Base-by-base conservation (phyloP, 2,888 invertebrate genomes). In the Alentia gelatinosa region DNA sequence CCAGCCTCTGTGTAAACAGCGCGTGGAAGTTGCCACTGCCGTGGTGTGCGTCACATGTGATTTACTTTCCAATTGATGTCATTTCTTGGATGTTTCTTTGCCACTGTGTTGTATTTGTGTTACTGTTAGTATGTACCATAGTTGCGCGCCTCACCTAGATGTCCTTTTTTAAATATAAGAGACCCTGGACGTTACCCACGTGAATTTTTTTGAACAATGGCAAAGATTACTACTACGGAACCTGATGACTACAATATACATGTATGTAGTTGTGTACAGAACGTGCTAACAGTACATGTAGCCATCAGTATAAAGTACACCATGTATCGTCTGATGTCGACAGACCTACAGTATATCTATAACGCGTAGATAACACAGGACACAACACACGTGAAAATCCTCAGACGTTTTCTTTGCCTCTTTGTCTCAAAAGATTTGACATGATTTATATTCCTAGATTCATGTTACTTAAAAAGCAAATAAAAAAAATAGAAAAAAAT, bases 1-100 rank as follows among this genome's bases (percentile, higher is more conserved):
- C n/a, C 56, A 56, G 3, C 56, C n/a, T n/a, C 56, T 56, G 56
- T n/a, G n/a, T n/a, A n/a, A 56, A 56, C 56, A 56, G 56, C 68
- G 12, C 15, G 30, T 68, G 68, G 68, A 68, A 68, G 68, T 68
- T 30, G 68, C 68, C 68, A 68, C 68, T 68, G 68, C 33, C 33
- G 68, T 68, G 68, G 68, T 30, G 12, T 68, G 26, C 26, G 68
- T 68, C 68, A 30, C 19, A 68, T 68, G 68, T 68, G 68, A 68
- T 68, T 68, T 68, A 26, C 68, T 68, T 30, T 68, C 33, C 30
- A 68, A 68, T 68, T 68, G 39, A 39, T 79, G 79, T 35, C 39
- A 79, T 79, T 79, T 79, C 79, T 79, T 39, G 79, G 79, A 68
- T 39, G 79, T 79, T 79, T 39, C 79, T 79, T 79, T 79, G 79